Evolutionary conservation across 2,797 vertebrate genomes (phyloP).

Genomic region (Danio aesculapii): DNA sequence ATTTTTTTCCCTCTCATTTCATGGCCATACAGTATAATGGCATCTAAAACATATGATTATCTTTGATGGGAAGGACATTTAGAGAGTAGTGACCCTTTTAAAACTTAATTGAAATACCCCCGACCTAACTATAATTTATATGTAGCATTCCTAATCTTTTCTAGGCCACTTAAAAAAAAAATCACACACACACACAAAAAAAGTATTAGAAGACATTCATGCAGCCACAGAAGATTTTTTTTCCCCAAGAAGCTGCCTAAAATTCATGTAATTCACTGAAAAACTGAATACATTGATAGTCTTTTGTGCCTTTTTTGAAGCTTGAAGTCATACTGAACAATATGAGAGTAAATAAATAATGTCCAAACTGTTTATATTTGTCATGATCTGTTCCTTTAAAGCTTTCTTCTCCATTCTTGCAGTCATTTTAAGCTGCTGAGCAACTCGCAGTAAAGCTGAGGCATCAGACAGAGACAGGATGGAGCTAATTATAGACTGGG

Average conservation of each 20-base stretch:
- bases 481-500: conserved; percentile 55
- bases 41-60: not conserved
- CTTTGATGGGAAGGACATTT: not conserved
- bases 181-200: not conserved
- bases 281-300: not conserved
- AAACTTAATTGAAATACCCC: not conserved
- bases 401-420: conserved; percentile 7
- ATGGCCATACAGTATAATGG: not conserved
- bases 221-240: not conserved
- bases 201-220: not conserved
- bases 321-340: not conserved
- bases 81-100: not conserved
- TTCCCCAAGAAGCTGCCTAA: not conserved
- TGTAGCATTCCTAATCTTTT: not conserved
- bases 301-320: not conserved
- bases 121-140: not conserved
- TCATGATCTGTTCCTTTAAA: not conserved
- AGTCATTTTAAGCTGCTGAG: conserved; percentile 23
- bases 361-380: not conserved
- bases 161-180: not conserved
- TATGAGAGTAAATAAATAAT: not conserved
- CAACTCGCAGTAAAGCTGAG: conserved; percentile 47
- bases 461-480: conserved; percentile 46
- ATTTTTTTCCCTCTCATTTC: not conserved
- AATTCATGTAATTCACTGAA: not conserved